Percentiles rank a stretch among this genome's conserved stretches.
Conservation (phyloP, 2,888 invertebrate species). For the Acanthacorydalis orientalis region DNA sequence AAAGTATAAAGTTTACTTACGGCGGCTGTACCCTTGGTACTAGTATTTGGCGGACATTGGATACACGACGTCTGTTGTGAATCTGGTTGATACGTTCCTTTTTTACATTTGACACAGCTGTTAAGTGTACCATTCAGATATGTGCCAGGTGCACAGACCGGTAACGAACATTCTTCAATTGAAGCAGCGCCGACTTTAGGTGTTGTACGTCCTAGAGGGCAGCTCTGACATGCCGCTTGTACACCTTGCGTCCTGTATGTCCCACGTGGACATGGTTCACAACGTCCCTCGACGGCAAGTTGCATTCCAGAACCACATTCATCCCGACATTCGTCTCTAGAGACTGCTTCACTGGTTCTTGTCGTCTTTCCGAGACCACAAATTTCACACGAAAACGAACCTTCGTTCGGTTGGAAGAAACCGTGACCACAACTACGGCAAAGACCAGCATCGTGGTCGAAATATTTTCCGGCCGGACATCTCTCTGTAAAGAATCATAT, state of each 20-base stretch:
- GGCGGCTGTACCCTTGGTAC: constrained; percentile 67
- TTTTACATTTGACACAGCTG: constrained; percentile 72
- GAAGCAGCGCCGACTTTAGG: constrained; percentile 68
- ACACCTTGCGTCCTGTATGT: constrained; percentile 74
- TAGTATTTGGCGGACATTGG: constrained; percentile 78
- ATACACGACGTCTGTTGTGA: constrained; percentile 75
- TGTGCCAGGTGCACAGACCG: constrained; percentile 69
- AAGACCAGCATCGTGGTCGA: constrained; percentile 72
- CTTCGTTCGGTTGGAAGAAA: constrained; percentile 81
- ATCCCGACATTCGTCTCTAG: constrained; percentile 73
- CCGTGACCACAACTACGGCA: constrained; percentile 90
- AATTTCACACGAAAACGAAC: constrained; percentile 73
- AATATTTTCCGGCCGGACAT: constrained; percentile 87
- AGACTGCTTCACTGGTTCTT: constrained; percentile 74
- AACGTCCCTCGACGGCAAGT: constrained; percentile 71
- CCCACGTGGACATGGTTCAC: constrained; percentile 82
- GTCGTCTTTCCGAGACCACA: constrained; percentile 89
- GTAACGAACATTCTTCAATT: constrained; percentile 82
- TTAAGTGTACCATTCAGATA: constrained; percentile 76
- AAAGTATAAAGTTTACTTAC: constrained; percentile 32
- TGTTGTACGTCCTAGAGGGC: constrained; percentile 82
- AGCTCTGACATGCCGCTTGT: constrained; percentile 74
- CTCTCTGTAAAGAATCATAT: constrained; percentile 49
- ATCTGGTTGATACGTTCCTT: constrained; percentile 80
- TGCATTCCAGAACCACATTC: constrained; percentile 80